A percentile compares a stretch with the other conserved stretches of the same genome.
Evolutionary conservation across 1,140 invertebrate genomes (phyloP).

Genomic region (Zaprionus inermis): DNA sequence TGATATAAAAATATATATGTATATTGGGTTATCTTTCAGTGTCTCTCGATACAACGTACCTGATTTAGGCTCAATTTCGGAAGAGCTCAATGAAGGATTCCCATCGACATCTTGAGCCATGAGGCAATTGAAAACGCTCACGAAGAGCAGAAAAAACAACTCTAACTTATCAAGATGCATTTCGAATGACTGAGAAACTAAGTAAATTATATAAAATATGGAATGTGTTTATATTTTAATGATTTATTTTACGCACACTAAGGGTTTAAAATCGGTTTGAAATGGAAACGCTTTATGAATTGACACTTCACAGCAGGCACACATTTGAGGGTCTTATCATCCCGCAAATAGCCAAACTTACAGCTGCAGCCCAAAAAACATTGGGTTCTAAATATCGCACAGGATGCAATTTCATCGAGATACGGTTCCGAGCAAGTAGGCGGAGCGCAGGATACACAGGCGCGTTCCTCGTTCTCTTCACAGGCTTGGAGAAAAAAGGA

Average conservation of each 20-base stretch:
- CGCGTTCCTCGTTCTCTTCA: constrained; percentile 47
- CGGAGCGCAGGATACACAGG: constrained; percentile 46
- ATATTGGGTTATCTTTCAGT: background rate
- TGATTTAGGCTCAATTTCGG: constrained; percentile 25
- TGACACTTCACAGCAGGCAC: constrained; percentile 22
- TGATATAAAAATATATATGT: background rate
- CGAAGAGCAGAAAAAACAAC: constrained; percentile 17
- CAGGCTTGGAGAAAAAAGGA: constrained; percentile 46
- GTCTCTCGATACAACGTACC: constrained; percentile 17
- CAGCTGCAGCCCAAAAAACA: constrained; percentile 57
- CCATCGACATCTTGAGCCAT: constrained; percentile 9
- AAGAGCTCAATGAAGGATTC: background rate
- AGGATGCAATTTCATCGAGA: background rate
- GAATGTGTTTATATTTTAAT: background rate
- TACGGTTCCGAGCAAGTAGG: constrained; percentile 39
- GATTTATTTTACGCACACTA: background rate
- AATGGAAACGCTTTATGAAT: background rate
- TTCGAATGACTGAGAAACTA: background rate
- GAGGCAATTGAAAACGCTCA: constrained; percentile 5
- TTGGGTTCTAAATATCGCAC: background rate
- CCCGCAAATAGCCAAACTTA: constrained; percentile 50
- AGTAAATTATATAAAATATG: background rate
- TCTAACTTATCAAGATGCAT: constrained; percentile 16
- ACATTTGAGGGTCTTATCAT: constrained; percentile 39
- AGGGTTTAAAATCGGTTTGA: background rate